These are phyloP conservation scores for Listrodromus nycthemerus DNA, from an alignment of 2,888 invertebrate genomes.

Conservation along the genomic window DNA sequence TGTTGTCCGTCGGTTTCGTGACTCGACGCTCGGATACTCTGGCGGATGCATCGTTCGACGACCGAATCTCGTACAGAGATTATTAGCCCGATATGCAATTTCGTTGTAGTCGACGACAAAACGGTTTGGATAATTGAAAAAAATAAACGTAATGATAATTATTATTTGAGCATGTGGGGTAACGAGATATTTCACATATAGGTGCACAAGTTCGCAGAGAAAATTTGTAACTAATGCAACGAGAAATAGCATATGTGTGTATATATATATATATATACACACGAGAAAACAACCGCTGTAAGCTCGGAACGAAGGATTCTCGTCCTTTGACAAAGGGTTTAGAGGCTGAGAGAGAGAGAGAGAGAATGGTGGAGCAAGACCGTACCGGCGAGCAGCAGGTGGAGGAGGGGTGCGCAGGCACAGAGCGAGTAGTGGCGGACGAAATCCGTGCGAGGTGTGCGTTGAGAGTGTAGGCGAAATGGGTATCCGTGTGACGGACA, in stretches of 20 bases:
- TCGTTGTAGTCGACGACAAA: not conserved
- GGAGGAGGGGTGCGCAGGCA: conserved; percentile 52
- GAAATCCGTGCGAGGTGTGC: conserved; percentile 7
- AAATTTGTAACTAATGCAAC: not conserved
- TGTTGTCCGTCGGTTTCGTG: conserved; percentile 16
- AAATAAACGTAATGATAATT: not conserved
- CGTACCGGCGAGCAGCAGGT: conserved; percentile 67
- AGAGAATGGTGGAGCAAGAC: conserved; percentile 27
- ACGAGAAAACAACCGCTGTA: not conserved
- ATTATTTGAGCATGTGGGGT: not conserved
- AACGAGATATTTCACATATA: not conserved
- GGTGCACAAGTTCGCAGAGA: not conserved
- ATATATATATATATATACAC: too few species aligned
- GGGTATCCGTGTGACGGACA: conserved; percentile 52
- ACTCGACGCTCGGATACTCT: conserved; percentile 36
- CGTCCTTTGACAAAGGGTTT: conserved; percentile 24
- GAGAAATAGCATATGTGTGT: not conserved
- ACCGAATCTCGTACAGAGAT: not conserved
- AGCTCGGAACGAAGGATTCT: not conserved
- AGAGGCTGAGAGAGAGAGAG: not conserved
- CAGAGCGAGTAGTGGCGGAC: conserved; percentile 44
- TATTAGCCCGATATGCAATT: not conserved
- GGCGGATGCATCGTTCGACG: conserved; percentile 27
- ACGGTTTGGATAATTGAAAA: not conserved
- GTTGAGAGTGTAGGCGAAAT: conserved; percentile 54